Percentiles rank a stretch among this genome's conserved stretches.
Conservation (phyloP, 1,140 invertebrate genomes). For the Drosophila sp. region DNA sequence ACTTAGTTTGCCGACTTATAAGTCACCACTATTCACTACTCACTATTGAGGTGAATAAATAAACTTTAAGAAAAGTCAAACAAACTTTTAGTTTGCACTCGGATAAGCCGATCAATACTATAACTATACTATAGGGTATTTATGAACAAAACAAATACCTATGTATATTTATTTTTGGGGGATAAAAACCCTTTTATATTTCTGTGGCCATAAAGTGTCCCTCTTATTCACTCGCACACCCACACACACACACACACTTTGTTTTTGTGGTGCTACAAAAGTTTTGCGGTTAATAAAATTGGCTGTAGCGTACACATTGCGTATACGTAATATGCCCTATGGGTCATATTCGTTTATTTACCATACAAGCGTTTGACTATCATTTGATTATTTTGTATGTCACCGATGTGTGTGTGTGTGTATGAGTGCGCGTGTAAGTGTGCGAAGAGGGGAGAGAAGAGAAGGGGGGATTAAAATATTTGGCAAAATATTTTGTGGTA, state of each 20-base stretch:
- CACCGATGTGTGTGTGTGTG: neutral
- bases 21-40: neutral
- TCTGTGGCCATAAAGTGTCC: constrained; percentile 1
- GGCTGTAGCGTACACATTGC: constrained; percentile 29
- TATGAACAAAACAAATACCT: constrained; percentile 7
- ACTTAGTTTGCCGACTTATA: neutral
- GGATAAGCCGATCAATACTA: neutral
- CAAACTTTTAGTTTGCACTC: neutral
- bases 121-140: neutral
- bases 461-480: constrained; percentile 19
- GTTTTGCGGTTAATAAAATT: constrained; percentile 72
- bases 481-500: constrained; percentile 52
- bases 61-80: neutral
- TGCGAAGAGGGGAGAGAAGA: neutral
- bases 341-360: constrained; percentile 54
- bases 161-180: neutral
- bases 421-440: neutral
- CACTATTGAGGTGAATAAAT: neutral
- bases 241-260: constrained; percentile 2
- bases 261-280: constrained; percentile 32
- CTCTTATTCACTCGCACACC: neutral
- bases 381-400: constrained; percentile 48
- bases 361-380: constrained; percentile 57
- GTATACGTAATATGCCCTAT: constrained; percentile 53
- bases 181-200: constrained; percentile 4